Evolutionary conservation across 1,140 invertebrate genomes (phyloP).

Genomic region (Vollenhovia emeryi): DNA sequence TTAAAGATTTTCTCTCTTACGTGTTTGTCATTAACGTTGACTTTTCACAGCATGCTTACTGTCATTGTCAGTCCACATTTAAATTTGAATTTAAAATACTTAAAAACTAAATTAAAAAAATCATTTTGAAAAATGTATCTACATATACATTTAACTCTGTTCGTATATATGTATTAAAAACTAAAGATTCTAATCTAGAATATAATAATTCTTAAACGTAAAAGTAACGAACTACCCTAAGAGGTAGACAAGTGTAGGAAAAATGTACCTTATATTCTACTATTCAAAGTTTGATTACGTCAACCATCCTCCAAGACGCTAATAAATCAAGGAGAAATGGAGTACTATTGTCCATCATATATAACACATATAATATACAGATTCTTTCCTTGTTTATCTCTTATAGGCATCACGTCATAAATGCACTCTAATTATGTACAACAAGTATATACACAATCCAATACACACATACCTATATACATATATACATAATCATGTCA

Average conservation of each 20-base stretch:
- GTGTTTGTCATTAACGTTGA: too few relatives aligned
- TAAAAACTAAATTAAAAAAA: background rate
- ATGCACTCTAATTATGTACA: too few relatives aligned
- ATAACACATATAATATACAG: background rate
- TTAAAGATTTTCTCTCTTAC: background rate
- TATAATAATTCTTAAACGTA: background rate
- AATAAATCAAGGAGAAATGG: background rate
- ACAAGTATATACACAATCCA: background rate
- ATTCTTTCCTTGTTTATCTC: too few relatives aligned
- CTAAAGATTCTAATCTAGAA: background rate
- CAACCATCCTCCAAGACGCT: background rate
- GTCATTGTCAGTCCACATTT: too few relatives aligned
- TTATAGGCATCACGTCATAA: too few relatives aligned
- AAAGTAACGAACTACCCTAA: background rate
- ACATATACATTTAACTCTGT: too few relatives aligned
- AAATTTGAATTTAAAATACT: too few relatives aligned
- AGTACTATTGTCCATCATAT: background rate
- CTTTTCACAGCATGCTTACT: too few relatives aligned
- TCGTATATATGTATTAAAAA: too few relatives aligned
- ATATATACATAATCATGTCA: background rate
- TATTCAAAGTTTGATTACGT: too few relatives aligned
- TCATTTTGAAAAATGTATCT: background rate
- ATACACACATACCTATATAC: background rate
- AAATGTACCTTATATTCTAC: too few relatives aligned
- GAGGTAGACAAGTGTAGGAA: constrained; percentile 1